These are phyloP conservation scores for Acanthosepion lycidas DNA, from an alignment of 2,888 invertebrate species.

Conservation along the genomic window DNA sequence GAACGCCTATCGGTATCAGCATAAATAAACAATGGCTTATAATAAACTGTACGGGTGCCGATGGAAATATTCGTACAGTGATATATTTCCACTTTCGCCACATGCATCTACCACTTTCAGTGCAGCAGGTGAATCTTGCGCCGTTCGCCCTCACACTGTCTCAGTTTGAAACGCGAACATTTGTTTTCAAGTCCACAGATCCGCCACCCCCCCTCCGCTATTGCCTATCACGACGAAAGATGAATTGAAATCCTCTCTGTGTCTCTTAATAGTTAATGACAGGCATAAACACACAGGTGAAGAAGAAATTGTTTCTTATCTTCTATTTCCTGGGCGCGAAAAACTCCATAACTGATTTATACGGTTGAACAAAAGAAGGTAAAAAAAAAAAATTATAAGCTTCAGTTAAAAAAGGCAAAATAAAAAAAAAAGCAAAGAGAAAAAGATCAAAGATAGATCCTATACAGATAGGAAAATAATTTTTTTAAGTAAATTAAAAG, in stretches of 20 bases:
- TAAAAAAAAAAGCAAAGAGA: no score
- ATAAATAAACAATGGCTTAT: no score
- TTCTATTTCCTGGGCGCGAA: not conserved
- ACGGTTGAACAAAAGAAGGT: no score
- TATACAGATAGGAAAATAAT: no score
- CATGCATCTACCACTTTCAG: not conserved
- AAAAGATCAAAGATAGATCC: no score
- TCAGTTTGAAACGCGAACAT: not conserved
- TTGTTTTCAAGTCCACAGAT: not conserved
- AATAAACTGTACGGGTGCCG: not conserved
- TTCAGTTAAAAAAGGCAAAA: no score
- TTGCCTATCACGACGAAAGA: not conserved
- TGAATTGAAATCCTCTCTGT: not conserved
- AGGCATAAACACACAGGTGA: not conserved
- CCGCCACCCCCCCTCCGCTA: not conserved
- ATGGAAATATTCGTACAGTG: not conserved
- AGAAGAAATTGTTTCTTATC: not conserved
- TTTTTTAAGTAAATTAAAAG: no score
- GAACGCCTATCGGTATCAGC: no score
- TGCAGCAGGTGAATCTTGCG: not conserved
- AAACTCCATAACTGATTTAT: no score
- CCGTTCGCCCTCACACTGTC: not conserved
- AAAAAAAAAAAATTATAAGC: no score
- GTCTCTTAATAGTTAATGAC: constrained; percentile 1
- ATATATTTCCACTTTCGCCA: not conserved